Evolutionary conservation across 2,888 invertebrate species (phyloP).

Genomic region (Chaetogeoica ovagalla): DNA sequence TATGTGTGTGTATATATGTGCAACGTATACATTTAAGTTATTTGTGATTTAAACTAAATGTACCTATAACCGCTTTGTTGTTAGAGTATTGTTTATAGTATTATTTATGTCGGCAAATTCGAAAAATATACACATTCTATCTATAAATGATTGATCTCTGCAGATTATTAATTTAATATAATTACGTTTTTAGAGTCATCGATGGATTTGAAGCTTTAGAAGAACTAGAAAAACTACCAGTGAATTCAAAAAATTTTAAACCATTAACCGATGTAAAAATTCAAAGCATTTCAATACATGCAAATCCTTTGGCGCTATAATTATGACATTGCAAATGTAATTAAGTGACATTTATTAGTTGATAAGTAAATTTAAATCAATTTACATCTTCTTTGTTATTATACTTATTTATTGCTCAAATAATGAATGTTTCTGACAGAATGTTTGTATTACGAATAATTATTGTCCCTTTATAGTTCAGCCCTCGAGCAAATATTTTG

Average conservation of each 20-base stretch:
- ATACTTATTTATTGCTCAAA: too few relatives aligned
- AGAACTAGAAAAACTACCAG: slow-evolving; percentile 91
- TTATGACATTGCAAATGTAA: not conserved
- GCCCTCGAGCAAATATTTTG: too few relatives aligned
- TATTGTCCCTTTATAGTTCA: too few relatives aligned
- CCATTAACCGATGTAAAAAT: slow-evolving; percentile 87
- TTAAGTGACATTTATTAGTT: not conserved
- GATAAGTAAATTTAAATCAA: too few relatives aligned
- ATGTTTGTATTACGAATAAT: too few relatives aligned
- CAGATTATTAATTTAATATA: too few relatives aligned
- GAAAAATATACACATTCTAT: not conserved
- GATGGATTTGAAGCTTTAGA: slow-evolving; percentile 96
- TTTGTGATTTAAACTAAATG: too few relatives aligned
- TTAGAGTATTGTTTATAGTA: too few relatives aligned
- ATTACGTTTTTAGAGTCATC: slow-evolving; percentile 72
- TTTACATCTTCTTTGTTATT: too few relatives aligned
- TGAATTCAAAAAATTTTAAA: slow-evolving; percentile 89
- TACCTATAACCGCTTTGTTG: too few relatives aligned
- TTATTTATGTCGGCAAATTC: not conserved
- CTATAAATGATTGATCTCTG: not conserved
- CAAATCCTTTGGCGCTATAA: slow-evolving; percentile 90
- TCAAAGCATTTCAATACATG: slow-evolving; percentile 91
- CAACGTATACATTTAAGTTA: not conserved
- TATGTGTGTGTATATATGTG: not conserved
- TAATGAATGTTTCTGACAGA: too few relatives aligned